A percentile compares a stretch with the other conserved stretches of the same genome.
Conservation (phyloP, 2,113 vertebrate species). For the Chinchilla lanigera region DNA sequence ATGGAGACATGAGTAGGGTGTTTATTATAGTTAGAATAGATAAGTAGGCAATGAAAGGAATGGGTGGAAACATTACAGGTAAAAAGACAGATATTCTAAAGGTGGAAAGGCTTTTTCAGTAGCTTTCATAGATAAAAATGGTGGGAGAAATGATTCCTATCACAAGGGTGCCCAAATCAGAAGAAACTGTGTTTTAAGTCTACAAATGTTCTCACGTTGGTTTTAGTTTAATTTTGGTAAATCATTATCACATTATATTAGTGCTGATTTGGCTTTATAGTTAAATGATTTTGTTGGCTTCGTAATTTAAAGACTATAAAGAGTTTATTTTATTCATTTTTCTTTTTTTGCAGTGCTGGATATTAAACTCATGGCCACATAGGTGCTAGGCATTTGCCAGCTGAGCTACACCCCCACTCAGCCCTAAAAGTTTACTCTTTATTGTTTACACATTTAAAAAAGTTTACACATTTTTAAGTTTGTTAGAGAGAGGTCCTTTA, state of each 20-base stretch:
- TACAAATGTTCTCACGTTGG: not conserved
- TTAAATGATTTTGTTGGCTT: constrained; percentile 29
- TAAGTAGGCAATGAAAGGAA: not conserved
- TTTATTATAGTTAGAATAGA: not conserved
- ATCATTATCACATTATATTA: not conserved
- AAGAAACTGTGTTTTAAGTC: not conserved
- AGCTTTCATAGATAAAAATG: not conserved
- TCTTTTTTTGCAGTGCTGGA: not conserved
- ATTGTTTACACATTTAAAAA: too few relatives aligned
- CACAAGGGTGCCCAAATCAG: not conserved
- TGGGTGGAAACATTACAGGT: not conserved
- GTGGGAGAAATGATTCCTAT: not conserved
- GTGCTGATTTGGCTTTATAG: not conserved
- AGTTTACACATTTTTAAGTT: constrained; percentile 8
- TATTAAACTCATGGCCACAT: not conserved
- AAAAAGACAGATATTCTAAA: not conserved
- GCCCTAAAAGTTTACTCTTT: not conserved
- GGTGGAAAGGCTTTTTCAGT: not conserved
- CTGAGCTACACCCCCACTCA: too few relatives aligned
- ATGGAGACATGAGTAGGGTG: not conserved
- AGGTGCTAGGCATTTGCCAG: not conserved
- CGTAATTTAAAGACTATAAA: constrained; percentile 22
- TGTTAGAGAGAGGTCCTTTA: constrained; percentile 13
- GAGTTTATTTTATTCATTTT: not conserved
- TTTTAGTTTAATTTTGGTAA: not conserved